These are phyloP conservation scores for Mylabris sibirica DNA, from an alignment of 2,888 invertebrate species.

Conservation along the genomic window DNA sequence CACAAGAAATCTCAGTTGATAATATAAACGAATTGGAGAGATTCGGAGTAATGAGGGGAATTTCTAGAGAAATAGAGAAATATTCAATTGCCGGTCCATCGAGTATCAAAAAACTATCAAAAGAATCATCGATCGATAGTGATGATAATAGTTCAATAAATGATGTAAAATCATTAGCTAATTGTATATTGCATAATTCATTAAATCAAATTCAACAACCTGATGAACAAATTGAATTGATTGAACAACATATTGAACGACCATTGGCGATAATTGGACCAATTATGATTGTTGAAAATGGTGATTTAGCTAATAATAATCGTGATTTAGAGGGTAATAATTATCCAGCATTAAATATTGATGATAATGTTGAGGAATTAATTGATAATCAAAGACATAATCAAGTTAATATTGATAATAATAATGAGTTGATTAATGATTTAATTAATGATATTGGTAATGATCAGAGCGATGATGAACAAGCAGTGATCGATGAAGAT, in stretches of 20 bases:
- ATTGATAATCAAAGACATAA: conserved; percentile 7
- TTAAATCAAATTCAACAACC: conserved; percentile 40
- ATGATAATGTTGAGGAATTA: conserved; percentile 20
- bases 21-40: conserved; percentile 49
- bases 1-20: conserved; percentile 36
- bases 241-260: conserved; percentile 8
- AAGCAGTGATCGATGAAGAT: not conserved
- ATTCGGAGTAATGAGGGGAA: conserved; percentile 27
- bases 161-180: conserved; percentile 52
- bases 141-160: conserved; percentile 45
- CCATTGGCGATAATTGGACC: conserved; percentile 18
- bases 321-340: conserved; percentile 64
- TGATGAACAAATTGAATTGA: not conserved
- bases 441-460: not conserved
- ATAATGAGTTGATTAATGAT: not conserved
- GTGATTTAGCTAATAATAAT: conserved; percentile 65
- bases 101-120: conserved; percentile 41
- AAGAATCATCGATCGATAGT: conserved; percentile 35
- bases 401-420: conserved; percentile 25
- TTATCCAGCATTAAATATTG: conserved; percentile 51
- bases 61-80: conserved; percentile 29
- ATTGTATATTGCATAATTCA: conserved; percentile 53
- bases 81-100: conserved; percentile 45
- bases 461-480: not conserved
- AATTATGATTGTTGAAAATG: conserved; percentile 60